These are phyloP conservation scores for Python bivittatus DNA, from an alignment of 2,113 vertebrate genomes.

Conservation along the genomic window DNA sequence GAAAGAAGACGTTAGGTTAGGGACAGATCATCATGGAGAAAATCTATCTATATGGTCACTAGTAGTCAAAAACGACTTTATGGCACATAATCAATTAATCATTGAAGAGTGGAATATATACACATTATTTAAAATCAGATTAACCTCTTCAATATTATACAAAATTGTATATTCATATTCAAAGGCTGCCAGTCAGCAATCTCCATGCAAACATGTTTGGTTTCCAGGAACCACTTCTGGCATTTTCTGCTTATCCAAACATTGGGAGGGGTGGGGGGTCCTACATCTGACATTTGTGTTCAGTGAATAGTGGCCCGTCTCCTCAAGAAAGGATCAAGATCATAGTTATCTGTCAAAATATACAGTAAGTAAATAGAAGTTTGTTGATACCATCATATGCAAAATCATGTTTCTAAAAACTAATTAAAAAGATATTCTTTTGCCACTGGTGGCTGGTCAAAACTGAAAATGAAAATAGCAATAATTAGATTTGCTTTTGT, in stretches of 20 bases:
- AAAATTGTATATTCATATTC: too few relatives aligned
- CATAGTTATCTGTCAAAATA: not conserved
- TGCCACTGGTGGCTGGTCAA: constrained; percentile 23
- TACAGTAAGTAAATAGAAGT: not conserved
- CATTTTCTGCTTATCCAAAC: not conserved
- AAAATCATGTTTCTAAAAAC: not conserved
- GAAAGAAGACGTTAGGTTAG: too few relatives aligned
- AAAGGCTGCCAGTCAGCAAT: not conserved
- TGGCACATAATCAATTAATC: too few relatives aligned
- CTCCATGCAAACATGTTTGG: not conserved
- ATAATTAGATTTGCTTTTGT: constrained; percentile 25
- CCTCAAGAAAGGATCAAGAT: too few relatives aligned
- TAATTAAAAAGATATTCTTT: not conserved
- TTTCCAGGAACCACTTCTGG: not conserved
- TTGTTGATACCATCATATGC: not conserved
- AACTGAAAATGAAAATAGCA: constrained; percentile 29
- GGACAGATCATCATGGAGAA: too few relatives aligned
- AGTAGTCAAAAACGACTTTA: too few relatives aligned
- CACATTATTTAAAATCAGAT: too few relatives aligned
- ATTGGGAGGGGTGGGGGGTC: not conserved
- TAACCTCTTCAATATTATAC: too few relatives aligned
- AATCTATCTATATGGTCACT: too few relatives aligned
- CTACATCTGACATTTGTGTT: not conserved
- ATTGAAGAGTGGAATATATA: too few relatives aligned
- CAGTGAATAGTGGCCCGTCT: not conserved